phyloP scores from a whole-genome alignment of 2,113 vertebrate genomes.

The Lagopus muta region DNA sequence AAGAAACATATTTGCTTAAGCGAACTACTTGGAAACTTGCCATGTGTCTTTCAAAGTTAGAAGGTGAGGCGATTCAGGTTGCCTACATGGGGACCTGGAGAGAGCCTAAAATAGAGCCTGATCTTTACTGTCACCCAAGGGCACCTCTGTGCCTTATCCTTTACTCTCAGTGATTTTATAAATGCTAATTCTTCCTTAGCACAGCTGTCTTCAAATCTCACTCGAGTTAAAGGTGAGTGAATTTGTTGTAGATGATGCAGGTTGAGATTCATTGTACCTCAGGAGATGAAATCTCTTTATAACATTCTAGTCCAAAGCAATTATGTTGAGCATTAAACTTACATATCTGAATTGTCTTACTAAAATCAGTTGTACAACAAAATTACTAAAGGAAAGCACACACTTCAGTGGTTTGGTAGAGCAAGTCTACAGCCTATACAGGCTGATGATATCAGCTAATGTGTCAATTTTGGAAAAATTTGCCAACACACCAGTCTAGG shows the following conservation, averaged over 20 bases:
- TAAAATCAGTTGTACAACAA: not conserved
- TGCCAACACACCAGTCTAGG: not conserved
- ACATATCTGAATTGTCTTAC: not conserved
- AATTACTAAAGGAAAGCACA: not conserved
- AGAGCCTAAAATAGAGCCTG: not conserved
- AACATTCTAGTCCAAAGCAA: not conserved
- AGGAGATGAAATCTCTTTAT: not conserved
- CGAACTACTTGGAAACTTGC: not conserved
- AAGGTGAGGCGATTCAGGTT: not conserved
- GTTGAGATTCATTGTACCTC: not conserved
- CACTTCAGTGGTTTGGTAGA: not conserved
- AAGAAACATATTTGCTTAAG: not conserved
- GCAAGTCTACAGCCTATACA: not conserved
- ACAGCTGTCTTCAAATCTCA: not conserved
- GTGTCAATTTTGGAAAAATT: conserved; percentile 9
- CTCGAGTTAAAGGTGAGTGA: not conserved
- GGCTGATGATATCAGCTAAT: conserved; percentile 9
- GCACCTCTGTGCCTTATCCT: not conserved
- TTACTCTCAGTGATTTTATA: not conserved
- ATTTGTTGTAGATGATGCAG: not conserved
- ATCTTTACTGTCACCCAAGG: not conserved
- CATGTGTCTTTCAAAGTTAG: not conserved
- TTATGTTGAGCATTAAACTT: not conserved
- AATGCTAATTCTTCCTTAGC: not conserved
- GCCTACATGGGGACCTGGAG: not conserved